Evolutionary conservation across 2,797 vertebrate species (phyloP).

Genomic region (Sebastes vulpes): DNA sequence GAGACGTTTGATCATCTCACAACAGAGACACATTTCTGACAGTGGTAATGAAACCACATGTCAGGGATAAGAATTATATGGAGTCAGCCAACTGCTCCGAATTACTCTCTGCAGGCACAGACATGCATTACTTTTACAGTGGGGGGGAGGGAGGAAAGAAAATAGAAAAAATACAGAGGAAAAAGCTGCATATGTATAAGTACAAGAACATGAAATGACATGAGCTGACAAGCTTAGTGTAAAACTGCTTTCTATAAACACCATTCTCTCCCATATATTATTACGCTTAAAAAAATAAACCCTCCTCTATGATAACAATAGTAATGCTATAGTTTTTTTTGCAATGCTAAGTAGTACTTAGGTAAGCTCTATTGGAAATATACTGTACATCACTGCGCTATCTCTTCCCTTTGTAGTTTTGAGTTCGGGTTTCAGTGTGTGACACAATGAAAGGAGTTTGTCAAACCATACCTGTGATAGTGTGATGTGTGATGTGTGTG

Average conservation of each 20-base stretch:
- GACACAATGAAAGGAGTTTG: slow-evolving; percentile 58
- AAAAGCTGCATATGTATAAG: slow-evolving; percentile 74
- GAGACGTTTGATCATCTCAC: slow-evolving; percentile 65
- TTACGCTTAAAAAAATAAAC: slow-evolving; percentile 90
- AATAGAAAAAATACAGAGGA: slow-evolving; percentile 12
- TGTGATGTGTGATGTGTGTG: slow-evolving; percentile 14
- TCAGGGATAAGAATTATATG: slow-evolving; percentile 27
- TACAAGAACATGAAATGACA: slow-evolving; percentile 74
- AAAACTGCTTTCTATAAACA: slow-evolving; percentile 86
- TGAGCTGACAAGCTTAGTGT: slow-evolving; percentile 84
- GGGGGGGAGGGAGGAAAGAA: not conserved
- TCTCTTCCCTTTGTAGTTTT: slow-evolving; percentile 77
- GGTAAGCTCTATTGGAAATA: slow-evolving; percentile 86
- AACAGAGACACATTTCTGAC: slow-evolving; percentile 66
- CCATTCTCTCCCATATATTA: slow-evolving; percentile 88
- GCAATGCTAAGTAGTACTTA: slow-evolving; percentile 86
- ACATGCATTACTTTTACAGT: slow-evolving; percentile 63
- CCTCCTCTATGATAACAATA: slow-evolving; percentile 88
- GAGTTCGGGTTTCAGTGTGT: slow-evolving; percentile 74
- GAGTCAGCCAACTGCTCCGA: slow-evolving; percentile 56
- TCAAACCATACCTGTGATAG: slow-evolving; percentile 39
- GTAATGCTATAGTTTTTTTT: slow-evolving; percentile 85
- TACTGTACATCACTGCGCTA: slow-evolving; percentile 74
- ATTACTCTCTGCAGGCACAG: slow-evolving; percentile 67
- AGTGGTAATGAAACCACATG: slow-evolving; percentile 50